phyloP scores from a whole-genome alignment of 2,113 vertebrate genomes.

The Leucopternis melanops region DNA sequence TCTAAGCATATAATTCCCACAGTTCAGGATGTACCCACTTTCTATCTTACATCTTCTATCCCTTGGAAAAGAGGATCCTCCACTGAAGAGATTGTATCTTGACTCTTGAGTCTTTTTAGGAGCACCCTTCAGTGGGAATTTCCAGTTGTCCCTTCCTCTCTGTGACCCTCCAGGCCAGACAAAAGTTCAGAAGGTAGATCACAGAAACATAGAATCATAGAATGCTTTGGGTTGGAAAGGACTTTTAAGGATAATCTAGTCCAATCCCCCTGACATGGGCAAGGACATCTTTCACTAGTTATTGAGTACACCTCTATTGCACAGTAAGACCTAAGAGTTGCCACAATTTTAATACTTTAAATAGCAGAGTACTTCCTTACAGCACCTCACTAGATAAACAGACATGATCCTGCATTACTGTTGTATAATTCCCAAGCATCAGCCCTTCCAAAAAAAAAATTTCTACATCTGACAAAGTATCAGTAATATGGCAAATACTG shows the following conservation, averaged over 20 bases:
- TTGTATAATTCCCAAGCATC: neutral
- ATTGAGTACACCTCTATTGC: neutral
- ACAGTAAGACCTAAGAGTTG: neutral
- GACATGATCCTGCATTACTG: neutral
- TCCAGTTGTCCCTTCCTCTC: neutral
- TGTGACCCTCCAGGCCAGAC: neutral
- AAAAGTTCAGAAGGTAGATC: neutral
- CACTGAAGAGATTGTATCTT: neutral
- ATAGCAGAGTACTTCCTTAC: neutral
- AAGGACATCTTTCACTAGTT: neutral
- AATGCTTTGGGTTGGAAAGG: neutral
- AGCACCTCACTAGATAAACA: neutral
- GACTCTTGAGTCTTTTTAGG: neutral
- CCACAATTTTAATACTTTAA: neutral
- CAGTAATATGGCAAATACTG: neutral
- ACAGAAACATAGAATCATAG: neutral
- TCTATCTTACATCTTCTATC: neutral
- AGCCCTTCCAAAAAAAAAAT: neutral
- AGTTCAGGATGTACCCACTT: neutral
- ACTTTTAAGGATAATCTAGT: neutral
- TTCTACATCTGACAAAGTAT: neutral
- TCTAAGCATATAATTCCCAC: neutral
- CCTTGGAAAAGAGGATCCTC: neutral
- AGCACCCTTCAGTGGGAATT: neutral
- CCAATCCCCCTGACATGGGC: fast-evolving